Evolutionary conservation across 2,797 vertebrate species (phyloP).

Genomic region (Artibeus jamaicensis): DNA sequence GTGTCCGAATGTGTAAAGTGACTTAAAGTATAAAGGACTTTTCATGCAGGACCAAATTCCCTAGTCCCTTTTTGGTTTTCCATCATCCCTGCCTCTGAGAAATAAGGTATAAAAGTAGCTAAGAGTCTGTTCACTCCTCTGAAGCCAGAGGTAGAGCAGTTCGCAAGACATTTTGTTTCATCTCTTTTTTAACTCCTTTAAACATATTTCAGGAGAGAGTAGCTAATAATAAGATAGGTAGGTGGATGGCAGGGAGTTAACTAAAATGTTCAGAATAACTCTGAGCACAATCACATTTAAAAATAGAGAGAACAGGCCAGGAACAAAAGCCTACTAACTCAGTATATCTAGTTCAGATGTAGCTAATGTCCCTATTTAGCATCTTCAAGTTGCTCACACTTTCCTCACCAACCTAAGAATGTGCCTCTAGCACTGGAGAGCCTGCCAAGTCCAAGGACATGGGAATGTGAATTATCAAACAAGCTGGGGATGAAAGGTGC

Average conservation of each 20-base stretch:
- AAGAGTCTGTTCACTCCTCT: conserved; percentile 26
- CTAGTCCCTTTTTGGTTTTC: conserved; percentile 38
- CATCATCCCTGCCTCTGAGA: conserved; percentile 38
- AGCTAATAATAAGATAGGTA: conserved; percentile 74
- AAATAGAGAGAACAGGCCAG: conserved; percentile 68
- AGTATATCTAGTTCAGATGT: conserved; percentile 65
- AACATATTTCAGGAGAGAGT: conserved; percentile 71
- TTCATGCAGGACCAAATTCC: neutral
- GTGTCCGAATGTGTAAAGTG: neutral
- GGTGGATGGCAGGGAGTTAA: conserved; percentile 69
- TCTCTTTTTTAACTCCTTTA: conserved; percentile 70
- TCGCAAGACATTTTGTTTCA: conserved; percentile 73
- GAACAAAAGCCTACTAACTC: conserved; percentile 62
- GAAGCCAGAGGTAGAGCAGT: conserved; percentile 58
- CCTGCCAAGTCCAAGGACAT: conserved; percentile 70
- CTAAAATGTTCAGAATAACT: conserved; percentile 74
- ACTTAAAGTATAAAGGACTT: conserved; percentile 39
- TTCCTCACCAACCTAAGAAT: conserved; percentile 47
- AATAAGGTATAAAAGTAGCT: conserved; percentile 34
- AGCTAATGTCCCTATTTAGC: conserved; percentile 66
- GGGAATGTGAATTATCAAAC: conserved; percentile 67
- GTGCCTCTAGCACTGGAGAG: conserved; percentile 46
- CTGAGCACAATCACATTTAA: conserved; percentile 74
- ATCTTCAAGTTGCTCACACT: conserved; percentile 61
- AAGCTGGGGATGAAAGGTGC: conserved; percentile 66